These are phyloP conservation scores for Baronia brevicornis DNA, from an alignment of 2,888 invertebrate genomes.

Conservation along the genomic window DNA sequence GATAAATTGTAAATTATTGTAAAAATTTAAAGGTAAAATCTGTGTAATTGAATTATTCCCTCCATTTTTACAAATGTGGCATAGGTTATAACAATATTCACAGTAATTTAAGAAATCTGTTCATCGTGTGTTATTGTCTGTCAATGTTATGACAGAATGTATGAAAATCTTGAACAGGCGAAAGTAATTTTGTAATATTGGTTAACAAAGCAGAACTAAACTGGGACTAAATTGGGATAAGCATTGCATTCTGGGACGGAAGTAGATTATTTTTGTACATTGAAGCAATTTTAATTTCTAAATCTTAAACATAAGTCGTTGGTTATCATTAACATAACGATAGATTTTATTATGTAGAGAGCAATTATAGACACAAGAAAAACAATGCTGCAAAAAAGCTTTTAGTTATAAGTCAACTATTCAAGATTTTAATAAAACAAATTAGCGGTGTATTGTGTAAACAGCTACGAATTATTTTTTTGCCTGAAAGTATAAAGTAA, in stretches of 20 bases:
- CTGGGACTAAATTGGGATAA: slow-evolving; percentile 37
- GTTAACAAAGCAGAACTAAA: slow-evolving; percentile 31
- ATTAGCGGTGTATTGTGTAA: too few relatives aligned
- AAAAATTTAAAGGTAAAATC: too few relatives aligned
- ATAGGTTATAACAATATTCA: too few relatives aligned
- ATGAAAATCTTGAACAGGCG: slow-evolving; percentile 10
- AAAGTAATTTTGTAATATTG: slow-evolving; percentile 11
- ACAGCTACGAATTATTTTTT: too few relatives aligned
- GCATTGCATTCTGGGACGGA: slow-evolving; percentile 52
- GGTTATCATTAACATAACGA: slow-evolving; percentile 4
- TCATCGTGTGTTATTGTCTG: too few relatives aligned
- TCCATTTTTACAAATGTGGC: too few relatives aligned
- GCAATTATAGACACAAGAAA: slow-evolving; percentile 47
- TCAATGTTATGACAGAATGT: background rate
- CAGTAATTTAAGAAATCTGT: too few relatives aligned
- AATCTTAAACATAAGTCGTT: slow-evolving; percentile 8
- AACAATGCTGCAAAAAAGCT: slow-evolving; percentile 51
- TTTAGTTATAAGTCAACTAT: slow-evolving; percentile 18
- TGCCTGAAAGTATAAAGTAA: too few relatives aligned
- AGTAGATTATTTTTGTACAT: slow-evolving; percentile 24
- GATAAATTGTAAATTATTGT: too few relatives aligned
- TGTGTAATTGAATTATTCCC: too few relatives aligned
- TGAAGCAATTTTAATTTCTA: slow-evolving; percentile 34
- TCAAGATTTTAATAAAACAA: too few relatives aligned
- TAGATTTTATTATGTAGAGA: slow-evolving; percentile 24